Evolutionary conservation across 2,113 vertebrate genomes (phyloP).

Genomic region (Chaetops frenatus): DNA sequence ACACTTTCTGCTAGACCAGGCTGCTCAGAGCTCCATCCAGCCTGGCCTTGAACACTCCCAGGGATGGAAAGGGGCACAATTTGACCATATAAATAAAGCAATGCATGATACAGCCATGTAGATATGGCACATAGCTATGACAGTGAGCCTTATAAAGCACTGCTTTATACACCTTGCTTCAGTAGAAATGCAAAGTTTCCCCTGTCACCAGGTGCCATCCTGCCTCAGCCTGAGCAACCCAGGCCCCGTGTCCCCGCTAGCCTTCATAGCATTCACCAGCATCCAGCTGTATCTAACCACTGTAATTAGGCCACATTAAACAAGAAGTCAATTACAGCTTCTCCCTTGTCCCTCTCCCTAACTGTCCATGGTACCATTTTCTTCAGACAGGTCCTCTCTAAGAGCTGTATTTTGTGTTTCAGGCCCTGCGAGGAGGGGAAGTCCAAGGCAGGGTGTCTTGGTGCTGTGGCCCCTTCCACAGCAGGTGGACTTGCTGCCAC

Average conservation of each 20-base stretch:
- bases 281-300: not conserved
- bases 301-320: not conserved
- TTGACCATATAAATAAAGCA: not conserved
- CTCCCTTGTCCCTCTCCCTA: not conserved
- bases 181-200: not conserved
- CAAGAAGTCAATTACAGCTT: not conserved
- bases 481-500: not conserved
- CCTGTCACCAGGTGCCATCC: not conserved
- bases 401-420: not conserved
- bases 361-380: fast-evolving
- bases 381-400: not conserved
- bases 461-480: not conserved
- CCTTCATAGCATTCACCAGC: not conserved
- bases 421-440: not conserved
- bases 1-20: not conserved
- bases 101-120: not conserved
- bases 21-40: not conserved
- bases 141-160: not conserved
- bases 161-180: not conserved
- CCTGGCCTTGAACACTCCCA: not conserved
- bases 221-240: not conserved
- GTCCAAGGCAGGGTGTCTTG: not conserved
- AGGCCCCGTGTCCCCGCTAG: fast-evolving
- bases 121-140: not conserved
- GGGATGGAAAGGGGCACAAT: not conserved